These are phyloP conservation scores for Automeris io DNA, from an alignment of 2,888 invertebrate species.

Conservation along the genomic window DNA sequence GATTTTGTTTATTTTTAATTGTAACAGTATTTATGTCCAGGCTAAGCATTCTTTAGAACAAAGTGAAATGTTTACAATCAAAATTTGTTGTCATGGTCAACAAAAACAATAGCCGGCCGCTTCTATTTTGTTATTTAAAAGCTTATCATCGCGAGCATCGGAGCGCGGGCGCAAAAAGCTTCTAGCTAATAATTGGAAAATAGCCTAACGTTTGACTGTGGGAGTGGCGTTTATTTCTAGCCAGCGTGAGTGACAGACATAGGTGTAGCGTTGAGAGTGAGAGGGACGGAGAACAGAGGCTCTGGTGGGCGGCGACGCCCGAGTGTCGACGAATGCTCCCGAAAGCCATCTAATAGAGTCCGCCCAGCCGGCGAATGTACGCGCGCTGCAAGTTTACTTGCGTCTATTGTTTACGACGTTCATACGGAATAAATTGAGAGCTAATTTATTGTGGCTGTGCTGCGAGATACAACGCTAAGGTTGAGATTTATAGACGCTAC, in stretches of 20 bases:
- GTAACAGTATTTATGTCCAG: too few species aligned
- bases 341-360: constrained; percentile 48
- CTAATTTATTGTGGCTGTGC: background rate
- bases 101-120: background rate
- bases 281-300: constrained; percentile 35
- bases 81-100: background rate
- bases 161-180: constrained; percentile 59
- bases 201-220: constrained; percentile 50
- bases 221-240: constrained; percentile 47
- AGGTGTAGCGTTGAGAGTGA: constrained; percentile 21
- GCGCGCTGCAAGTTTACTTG: constrained; percentile 5
- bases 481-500: too few species aligned
- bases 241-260: constrained; percentile 39
- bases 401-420: constrained; percentile 16
- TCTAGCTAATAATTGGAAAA: constrained; percentile 69
- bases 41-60: too few species aligned
- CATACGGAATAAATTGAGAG: background rate
- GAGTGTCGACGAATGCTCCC: constrained; percentile 51
- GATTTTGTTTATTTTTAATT: too few species aligned
- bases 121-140: constrained; percentile 53
- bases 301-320: constrained; percentile 56
- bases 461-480: background rate
- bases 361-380: constrained; percentile 43
- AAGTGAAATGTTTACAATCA: too few species aligned
- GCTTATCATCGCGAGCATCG: constrained; percentile 53